phyloP scores from a whole-genome alignment of 2,113 vertebrate genomes.

The Catagonus wagneri region DNA sequence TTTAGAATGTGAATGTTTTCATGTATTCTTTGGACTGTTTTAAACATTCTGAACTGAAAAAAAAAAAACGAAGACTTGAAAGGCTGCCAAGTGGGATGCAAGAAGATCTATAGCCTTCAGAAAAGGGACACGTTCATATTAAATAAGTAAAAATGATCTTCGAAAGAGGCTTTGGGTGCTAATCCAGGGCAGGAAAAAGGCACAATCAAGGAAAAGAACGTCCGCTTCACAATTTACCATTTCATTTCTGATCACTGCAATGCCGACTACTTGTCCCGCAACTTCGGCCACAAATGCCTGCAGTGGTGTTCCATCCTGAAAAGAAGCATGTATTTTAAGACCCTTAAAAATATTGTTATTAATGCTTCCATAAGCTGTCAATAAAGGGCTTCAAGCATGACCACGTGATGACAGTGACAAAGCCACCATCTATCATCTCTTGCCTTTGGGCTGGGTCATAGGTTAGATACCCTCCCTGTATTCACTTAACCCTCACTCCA shows the following conservation, averaged over 20 bases:
- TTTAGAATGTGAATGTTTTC: constrained; percentile 27
- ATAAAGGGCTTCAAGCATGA: not conserved
- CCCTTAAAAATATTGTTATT: not conserved
- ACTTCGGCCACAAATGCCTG: constrained; percentile 92
- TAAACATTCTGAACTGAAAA: constrained; percentile 43
- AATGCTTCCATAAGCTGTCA: not conserved
- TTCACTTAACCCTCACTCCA: not conserved
- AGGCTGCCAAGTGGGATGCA: not conserved
- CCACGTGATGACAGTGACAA: not conserved
- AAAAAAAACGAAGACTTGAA: not conserved
- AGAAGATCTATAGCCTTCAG: not conserved
- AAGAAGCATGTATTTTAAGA: constrained; percentile 19
- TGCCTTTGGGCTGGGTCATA: not conserved
- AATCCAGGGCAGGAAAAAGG: not conserved
- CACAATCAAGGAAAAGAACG: not conserved
- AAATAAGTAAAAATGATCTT: constrained; percentile 31
- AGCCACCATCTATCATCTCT: not conserved
- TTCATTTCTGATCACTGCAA: constrained; percentile 92
- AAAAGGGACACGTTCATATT: not conserved
- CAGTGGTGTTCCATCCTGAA: constrained; percentile 90
- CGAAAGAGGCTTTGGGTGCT: not conserved
- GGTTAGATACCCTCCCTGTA: not conserved
- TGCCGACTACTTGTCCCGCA: constrained; percentile 89
- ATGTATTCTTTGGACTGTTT: not conserved
- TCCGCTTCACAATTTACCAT: constrained; percentile 86